Evolutionary conservation across 2,797 vertebrate species (phyloP).

Genomic region (Esox lucius): DNA sequence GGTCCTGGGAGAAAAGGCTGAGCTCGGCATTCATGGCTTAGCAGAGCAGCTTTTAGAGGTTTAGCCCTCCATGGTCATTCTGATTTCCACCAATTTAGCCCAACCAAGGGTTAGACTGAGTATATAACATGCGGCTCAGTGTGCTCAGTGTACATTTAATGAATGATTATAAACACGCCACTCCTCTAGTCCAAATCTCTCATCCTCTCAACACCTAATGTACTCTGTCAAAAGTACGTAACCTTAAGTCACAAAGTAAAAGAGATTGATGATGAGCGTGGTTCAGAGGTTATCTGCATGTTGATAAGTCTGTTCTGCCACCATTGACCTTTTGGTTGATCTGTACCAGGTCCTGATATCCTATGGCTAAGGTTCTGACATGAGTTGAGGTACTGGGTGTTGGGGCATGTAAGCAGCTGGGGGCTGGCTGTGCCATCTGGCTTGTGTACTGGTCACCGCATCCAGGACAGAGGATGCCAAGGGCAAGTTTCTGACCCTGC

Average conservation of each 20-base stretch:
- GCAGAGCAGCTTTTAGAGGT: not conserved
- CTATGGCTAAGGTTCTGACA: not conserved
- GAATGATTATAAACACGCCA: not conserved
- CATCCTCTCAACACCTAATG: not conserved
- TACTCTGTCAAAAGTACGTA: not conserved
- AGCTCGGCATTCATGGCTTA: constrained; percentile 1
- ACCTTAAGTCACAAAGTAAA: not conserved
- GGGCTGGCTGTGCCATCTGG: no score
- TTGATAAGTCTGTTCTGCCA: not conserved
- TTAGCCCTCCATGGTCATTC: not conserved
- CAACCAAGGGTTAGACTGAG: not conserved
- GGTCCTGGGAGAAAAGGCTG: constrained; percentile 46
- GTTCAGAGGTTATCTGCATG: not conserved
- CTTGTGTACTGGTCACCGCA: no score
- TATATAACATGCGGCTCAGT: not conserved
- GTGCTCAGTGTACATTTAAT: not conserved
- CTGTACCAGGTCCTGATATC: not conserved
- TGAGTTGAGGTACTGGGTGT: no score
- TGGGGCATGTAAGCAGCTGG: no score
- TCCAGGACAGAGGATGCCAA: no score
- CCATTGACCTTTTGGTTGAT: not conserved
- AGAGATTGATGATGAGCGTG: not conserved
- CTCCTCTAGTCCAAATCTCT: not conserved
- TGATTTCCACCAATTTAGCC: not conserved
- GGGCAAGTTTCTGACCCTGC: no score